These are phyloP conservation scores for Silurus aristotelis DNA, from an alignment of 2,797 vertebrate genomes.

Conservation along the genomic window DNA sequence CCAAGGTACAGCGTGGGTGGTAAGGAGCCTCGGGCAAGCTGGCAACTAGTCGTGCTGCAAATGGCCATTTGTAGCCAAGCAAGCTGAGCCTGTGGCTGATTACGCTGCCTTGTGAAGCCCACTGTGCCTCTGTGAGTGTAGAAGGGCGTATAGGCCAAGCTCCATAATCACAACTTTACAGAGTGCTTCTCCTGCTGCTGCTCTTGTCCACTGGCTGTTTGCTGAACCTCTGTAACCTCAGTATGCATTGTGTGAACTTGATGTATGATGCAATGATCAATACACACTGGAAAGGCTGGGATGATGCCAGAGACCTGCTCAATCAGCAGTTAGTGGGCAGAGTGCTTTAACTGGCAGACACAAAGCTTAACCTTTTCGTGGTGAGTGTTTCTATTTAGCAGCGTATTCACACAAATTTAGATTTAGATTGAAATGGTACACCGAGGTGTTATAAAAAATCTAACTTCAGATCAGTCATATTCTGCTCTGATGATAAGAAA, in stretches of 20 bases:
- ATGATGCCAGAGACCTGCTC: constrained; percentile 40
- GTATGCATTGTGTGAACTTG: constrained; percentile 46
- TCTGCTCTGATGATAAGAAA: neutral
- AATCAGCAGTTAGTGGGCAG: constrained; percentile 48
- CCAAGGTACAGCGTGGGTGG: constrained; percentile 57
- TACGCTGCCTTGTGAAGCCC: constrained; percentile 43
- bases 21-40: constrained; percentile 50
- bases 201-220: constrained; percentile 76
- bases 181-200: constrained; percentile 51
- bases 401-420: constrained; percentile 17
- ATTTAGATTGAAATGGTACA: neutral
- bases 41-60: constrained; percentile 51
- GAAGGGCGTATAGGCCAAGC: constrained; percentile 48
- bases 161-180: constrained; percentile 44
- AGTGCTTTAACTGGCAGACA: constrained; percentile 46
- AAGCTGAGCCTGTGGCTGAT: constrained; percentile 53
- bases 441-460: neutral
- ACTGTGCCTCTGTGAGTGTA: constrained; percentile 42
- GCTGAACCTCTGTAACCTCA: constrained; percentile 67
- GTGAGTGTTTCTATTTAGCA: constrained; percentile 45
- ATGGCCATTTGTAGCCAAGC: constrained; percentile 54
- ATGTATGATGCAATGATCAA: constrained; percentile 72
- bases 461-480: neutral
- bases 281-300: constrained; percentile 65
- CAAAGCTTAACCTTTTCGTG: constrained; percentile 44